Conservation (phyloP, 2,113 vertebrate species). For the Crocuta crocuta region DNA sequence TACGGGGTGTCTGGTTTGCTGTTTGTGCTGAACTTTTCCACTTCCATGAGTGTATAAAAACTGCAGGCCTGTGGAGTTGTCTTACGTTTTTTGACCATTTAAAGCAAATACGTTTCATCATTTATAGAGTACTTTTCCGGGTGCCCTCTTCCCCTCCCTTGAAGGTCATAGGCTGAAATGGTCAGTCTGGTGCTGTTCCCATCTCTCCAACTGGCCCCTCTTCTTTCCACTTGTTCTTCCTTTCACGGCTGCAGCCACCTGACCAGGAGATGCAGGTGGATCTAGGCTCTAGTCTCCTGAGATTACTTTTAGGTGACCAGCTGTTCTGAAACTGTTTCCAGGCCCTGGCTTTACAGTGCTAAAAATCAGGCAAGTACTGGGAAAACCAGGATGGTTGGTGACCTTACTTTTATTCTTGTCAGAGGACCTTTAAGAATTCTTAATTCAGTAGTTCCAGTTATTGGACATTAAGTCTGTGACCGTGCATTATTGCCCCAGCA, state of each 20-base stretch:
- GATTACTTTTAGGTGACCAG: background rate
- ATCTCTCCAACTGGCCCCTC: background rate
- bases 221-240: background rate
- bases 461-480: background rate
- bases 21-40: slow-evolving; percentile 73
- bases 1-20: slow-evolving; percentile 52
- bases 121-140: slow-evolving; percentile 5
- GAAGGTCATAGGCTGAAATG: background rate
- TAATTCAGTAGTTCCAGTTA: background rate
- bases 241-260: background rate
- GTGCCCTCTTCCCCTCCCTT: background rate
- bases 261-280: background rate
- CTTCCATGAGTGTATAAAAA: slow-evolving; percentile 66
- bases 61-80: background rate
- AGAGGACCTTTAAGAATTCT: slow-evolving; percentile 20
- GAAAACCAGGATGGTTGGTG: background rate
- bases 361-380: background rate
- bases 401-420: background rate
- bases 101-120: slow-evolving; percentile 53
- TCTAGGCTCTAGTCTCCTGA: background rate
- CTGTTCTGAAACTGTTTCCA: background rate
- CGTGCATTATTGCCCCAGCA: background rate
- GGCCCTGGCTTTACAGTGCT: background rate
- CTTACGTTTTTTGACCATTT: slow-evolving; percentile 64
- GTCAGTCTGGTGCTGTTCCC: background rate